A percentile compares a stretch with the other conserved stretches of the same genome.
Evolutionary conservation across 2,113 vertebrate species (phyloP).

Genomic region (Callipepla californica): DNA sequence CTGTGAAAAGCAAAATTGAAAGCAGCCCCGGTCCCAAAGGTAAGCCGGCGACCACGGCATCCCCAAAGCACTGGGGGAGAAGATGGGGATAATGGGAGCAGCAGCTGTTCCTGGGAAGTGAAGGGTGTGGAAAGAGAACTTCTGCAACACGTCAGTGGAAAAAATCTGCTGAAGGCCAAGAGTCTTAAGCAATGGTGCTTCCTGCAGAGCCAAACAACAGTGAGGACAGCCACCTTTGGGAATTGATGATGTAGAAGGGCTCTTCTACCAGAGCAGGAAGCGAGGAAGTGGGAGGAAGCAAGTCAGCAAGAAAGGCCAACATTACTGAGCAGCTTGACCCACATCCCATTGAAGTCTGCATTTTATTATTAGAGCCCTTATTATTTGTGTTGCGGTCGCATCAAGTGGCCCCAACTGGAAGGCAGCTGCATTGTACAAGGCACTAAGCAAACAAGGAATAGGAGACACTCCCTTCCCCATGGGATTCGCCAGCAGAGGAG

Average conservation of each 20-base stretch:
- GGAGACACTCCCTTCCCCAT: conserved; percentile 46
- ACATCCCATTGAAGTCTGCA: conserved; percentile 49
- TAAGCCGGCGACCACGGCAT: not conserved
- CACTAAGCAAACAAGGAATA: conserved; percentile 40
- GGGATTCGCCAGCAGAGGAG: conserved; percentile 45
- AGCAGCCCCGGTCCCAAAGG: conserved; percentile 16
- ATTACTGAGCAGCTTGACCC: conserved; percentile 35
- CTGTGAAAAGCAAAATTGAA: conserved; percentile 40
- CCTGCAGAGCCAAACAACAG: conserved; percentile 64
- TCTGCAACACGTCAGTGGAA: conserved; percentile 15
- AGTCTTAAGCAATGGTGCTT: conserved; percentile 58
- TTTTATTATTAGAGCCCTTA: conserved; percentile 67
- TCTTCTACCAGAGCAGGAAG: conserved; percentile 10
- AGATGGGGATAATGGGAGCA: not conserved
- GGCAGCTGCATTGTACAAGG: conserved; percentile 37
- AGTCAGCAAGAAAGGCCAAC: conserved; percentile 44
- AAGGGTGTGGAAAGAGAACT: conserved; percentile 54
- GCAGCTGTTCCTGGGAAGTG: not conserved
- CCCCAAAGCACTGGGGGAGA: not conserved
- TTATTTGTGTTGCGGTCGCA: conserved; percentile 62
- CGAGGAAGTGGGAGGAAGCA: conserved; percentile 61
- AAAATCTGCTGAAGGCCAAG: conserved; percentile 14
- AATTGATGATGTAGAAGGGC: conserved; percentile 57
- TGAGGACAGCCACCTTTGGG: conserved; percentile 54
- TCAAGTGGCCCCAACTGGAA: conserved; percentile 49